Evolutionary conservation across 2,888 invertebrate species (phyloP).

Genomic region (Dicycla oo): DNA sequence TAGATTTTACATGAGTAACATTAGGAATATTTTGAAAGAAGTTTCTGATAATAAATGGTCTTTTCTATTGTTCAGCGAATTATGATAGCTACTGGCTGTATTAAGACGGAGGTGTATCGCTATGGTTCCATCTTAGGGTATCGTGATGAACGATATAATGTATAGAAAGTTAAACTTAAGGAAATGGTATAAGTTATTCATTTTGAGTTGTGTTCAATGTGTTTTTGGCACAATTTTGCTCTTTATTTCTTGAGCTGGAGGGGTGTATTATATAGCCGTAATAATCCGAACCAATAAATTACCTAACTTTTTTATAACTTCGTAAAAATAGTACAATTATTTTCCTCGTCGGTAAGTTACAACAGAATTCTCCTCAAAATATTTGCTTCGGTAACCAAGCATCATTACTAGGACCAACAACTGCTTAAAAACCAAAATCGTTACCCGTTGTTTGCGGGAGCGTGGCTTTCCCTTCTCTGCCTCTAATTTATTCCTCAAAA

Average conservation of each 20-base stretch:
- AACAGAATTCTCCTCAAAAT: conserved; percentile 25
- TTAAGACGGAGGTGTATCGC: neutral
- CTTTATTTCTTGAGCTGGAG: neutral
- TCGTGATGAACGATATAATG: neutral
- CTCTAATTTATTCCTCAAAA: conserved; percentile 89
- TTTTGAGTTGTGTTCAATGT: neutral
- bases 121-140: neutral
- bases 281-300: neutral
- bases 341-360: conserved; percentile 29
- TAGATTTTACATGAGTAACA: conserved; percentile 26
- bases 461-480: conserved; percentile 80
- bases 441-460: conserved; percentile 83
- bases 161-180: neutral
- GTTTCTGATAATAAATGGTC: neutral
- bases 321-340: conserved; percentile 3
- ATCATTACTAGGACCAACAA: conserved; percentile 67
- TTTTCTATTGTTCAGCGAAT: conserved; percentile 1
- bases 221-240: neutral
- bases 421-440: conserved; percentile 81
- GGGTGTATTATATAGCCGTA: neutral
- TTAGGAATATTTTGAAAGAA: conserved; percentile 30
- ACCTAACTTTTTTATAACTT: neutral
- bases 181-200: neutral
- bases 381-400: conserved; percentile 60
- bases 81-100: neutral